phyloP scores from a whole-genome alignment of 2,113 vertebrate species.

The Haemorhous mexicanus region DNA sequence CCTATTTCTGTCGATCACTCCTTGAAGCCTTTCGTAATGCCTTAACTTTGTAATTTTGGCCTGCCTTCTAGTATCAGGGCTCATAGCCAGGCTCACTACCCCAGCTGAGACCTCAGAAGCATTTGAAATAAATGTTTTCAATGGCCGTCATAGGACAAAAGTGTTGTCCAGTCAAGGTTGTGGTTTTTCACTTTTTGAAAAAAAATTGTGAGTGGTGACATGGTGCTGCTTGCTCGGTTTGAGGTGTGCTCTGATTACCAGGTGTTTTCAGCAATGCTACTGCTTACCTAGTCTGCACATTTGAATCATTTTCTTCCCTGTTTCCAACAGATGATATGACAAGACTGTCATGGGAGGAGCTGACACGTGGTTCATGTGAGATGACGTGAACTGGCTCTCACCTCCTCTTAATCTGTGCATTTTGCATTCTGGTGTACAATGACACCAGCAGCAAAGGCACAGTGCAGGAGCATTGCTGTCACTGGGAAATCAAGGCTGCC shows the following conservation, averaged over 20 bases:
- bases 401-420: neutral
- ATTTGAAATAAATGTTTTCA: neutral
- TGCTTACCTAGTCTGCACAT: neutral
- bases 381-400: neutral
- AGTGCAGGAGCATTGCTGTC: neutral
- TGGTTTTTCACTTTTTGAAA: neutral
- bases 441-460: neutral
- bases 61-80: neutral
- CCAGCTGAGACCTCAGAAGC: neutral
- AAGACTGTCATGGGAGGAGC: neutral
- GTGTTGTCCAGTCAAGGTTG: neutral
- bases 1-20: neutral
- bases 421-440: neutral
- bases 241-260: neutral
- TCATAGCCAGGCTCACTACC: neutral
- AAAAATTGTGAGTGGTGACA: neutral
- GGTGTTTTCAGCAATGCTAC: neutral
- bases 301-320: neutral
- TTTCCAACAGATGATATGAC: neutral
- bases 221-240: neutral
- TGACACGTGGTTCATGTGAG: fast-evolving
- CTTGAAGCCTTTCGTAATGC: fast-evolving
- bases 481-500: neutral
- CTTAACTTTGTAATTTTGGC: neutral
- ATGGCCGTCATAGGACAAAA: neutral